Evolutionary conservation across 2,113 vertebrate genomes (phyloP).

Genomic region (Channa maculata): DNA sequence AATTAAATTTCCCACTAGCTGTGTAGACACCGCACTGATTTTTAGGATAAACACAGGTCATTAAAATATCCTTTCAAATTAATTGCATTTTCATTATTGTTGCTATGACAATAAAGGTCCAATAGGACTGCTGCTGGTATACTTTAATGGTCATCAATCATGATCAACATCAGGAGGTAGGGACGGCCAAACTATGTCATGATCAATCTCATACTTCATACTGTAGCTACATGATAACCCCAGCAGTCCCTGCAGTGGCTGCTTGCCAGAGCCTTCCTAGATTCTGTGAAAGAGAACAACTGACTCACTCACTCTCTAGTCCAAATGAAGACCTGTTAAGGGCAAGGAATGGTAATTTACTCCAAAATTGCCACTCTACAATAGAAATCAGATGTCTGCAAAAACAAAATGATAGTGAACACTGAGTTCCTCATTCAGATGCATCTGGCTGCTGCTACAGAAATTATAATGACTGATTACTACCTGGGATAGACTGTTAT

Average conservation of each 20-base stretch:
- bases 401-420: background rate
- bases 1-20: too few relatives aligned
- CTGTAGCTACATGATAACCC: constrained; percentile 42
- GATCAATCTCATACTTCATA: background rate
- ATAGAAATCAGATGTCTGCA: background rate
- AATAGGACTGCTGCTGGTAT: too few relatives aligned
- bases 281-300: constrained; percentile 30
- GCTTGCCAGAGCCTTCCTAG: constrained; percentile 35
- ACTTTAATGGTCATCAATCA: too few relatives aligned
- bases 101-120: too few relatives aligned
- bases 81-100: too few relatives aligned
- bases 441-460: background rate
- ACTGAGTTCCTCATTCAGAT: background rate
- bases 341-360: constrained; percentile 20
- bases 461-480: constrained; percentile 10
- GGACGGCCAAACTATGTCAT: too few relatives aligned
- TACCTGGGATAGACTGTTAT: background rate
- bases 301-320: constrained; percentile 32
- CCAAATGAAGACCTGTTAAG: constrained; percentile 42
- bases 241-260: constrained; percentile 30
- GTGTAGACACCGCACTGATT: too few relatives aligned
- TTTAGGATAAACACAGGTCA: too few relatives aligned
- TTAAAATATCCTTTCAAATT: too few relatives aligned
- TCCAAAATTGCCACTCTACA: constrained; percentile 25
- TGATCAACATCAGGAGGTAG: too few relatives aligned